phyloP scores from a whole-genome alignment of 2,797 vertebrate genomes.

The Thunnus albacares region DNA sequence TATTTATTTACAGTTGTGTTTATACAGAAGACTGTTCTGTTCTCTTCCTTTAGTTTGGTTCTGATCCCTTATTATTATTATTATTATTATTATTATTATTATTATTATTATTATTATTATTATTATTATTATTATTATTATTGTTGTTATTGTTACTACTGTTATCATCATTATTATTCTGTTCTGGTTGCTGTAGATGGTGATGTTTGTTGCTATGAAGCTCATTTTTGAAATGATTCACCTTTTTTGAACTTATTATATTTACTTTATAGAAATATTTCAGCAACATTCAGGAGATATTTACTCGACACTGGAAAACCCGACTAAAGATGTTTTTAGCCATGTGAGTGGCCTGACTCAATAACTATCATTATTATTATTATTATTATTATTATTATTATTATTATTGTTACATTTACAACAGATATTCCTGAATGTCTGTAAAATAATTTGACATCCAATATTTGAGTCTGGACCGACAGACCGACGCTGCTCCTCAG shows the following conservation, averaged over 20 bases:
- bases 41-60: conserved; percentile 22
- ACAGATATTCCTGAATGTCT: too few species aligned
- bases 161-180: conserved; percentile 17
- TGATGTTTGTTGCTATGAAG: background rate
- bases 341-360: too few species aligned
- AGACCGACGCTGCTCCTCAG: too few species aligned
- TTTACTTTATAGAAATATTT: background rate
- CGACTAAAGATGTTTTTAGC: too few species aligned
- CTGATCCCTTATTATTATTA: background rate
- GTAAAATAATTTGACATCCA: too few species aligned
- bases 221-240: background rate
- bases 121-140: conserved; percentile 23
- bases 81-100: conserved; percentile 13
- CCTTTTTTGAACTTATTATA: background rate
- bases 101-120: conserved; percentile 4
- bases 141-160: conserved; percentile 1
- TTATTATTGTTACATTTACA: too few species aligned
- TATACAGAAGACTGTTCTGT: background rate
- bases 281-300: background rate
- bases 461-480: too few species aligned
- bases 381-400: too few species aligned
- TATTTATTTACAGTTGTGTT: conserved; percentile 43
- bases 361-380: too few species aligned
- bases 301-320: too few species aligned
- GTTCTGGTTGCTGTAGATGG: background rate